Conservation (phyloP, 2,113 vertebrate genomes). For the Motacilla tschutschensis region DNA sequence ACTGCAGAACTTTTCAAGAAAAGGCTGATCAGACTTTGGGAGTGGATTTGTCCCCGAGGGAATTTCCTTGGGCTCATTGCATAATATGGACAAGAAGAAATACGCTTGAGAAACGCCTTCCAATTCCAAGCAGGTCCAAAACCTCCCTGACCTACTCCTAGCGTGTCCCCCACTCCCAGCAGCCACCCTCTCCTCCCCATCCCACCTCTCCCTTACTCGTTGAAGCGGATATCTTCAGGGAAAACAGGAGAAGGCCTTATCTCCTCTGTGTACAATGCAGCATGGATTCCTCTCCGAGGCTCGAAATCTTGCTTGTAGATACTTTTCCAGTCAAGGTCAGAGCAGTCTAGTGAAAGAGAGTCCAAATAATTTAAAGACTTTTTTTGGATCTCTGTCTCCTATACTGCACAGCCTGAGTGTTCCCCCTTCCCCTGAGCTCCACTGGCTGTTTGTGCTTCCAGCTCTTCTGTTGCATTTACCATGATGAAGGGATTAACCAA, state of each 20-base stretch:
- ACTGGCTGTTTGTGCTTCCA: rapidly evolving
- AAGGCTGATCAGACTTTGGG: not conserved
- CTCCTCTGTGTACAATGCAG: not conserved
- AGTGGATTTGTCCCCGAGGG: not conserved
- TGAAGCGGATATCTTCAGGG: not conserved
- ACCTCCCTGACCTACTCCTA: not conserved
- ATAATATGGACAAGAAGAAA: not conserved
- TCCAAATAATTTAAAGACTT: not conserved
- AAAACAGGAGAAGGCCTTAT: not conserved
- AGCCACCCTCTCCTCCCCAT: too few species aligned
- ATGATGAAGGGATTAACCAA: rapidly evolving
- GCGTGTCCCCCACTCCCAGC: too few species aligned
- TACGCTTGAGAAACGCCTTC: not conserved
- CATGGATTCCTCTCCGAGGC: rapidly evolving
- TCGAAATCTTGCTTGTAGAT: constrained; percentile 26
- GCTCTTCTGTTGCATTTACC: not conserved
- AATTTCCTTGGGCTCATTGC: not conserved
- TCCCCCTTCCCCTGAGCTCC: not conserved
- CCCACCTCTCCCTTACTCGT: constrained; percentile 17
- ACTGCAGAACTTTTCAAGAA: not conserved
- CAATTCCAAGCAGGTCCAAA: not conserved
- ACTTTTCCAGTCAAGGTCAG: not conserved
- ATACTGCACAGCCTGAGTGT: not conserved
- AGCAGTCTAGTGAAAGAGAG: constrained; percentile 25
- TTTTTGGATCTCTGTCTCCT: not conserved